These are phyloP conservation scores for Schrankia costaestrigalis DNA, from an alignment of 2,888 invertebrate species.

Conservation along the genomic window DNA sequence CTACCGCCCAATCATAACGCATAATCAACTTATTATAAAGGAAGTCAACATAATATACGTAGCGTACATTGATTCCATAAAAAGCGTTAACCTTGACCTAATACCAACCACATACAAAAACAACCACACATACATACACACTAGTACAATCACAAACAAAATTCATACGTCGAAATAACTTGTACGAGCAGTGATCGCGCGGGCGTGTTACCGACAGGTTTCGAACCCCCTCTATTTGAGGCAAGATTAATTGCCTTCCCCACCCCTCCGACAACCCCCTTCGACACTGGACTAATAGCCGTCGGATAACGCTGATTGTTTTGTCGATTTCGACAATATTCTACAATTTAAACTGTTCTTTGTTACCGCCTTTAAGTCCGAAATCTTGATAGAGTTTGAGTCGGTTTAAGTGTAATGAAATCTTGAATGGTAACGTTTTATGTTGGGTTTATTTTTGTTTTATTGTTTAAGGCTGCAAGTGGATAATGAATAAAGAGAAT, in stretches of 20 bases:
- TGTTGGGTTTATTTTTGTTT: constrained; percentile 4
- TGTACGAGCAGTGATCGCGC: constrained; percentile 8
- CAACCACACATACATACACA: neutral
- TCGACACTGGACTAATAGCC: constrained; percentile 26
- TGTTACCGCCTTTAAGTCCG: constrained; percentile 4
- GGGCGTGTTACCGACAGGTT: constrained; percentile 29
- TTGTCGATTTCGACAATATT: constrained; percentile 24
- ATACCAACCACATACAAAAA: neutral
- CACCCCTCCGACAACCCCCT: constrained; percentile 1
- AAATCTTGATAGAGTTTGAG: constrained; percentile 1
- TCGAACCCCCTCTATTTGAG: constrained; percentile 10
- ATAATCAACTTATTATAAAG: no score
- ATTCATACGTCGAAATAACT: constrained; percentile 13
- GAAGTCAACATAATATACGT: no score
- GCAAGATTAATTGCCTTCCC: constrained; percentile 35
- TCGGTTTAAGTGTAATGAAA: constrained; percentile 3
- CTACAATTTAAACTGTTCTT: constrained; percentile 17
- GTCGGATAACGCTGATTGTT: constrained; percentile 34
- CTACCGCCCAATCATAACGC: no score
- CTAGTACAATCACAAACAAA: constrained; percentile 6
- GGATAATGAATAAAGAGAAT: neutral
- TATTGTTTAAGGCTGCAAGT: neutral
- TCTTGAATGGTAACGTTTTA: neutral
- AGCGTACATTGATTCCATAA: no score
- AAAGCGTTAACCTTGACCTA: no score